Percentiles rank a stretch among this genome's conserved stretches.
These are phyloP conservation scores for Capricornis sumatraensis DNA, from an alignment of 2,113 vertebrate genomes.

Conservation along the genomic window DNA sequence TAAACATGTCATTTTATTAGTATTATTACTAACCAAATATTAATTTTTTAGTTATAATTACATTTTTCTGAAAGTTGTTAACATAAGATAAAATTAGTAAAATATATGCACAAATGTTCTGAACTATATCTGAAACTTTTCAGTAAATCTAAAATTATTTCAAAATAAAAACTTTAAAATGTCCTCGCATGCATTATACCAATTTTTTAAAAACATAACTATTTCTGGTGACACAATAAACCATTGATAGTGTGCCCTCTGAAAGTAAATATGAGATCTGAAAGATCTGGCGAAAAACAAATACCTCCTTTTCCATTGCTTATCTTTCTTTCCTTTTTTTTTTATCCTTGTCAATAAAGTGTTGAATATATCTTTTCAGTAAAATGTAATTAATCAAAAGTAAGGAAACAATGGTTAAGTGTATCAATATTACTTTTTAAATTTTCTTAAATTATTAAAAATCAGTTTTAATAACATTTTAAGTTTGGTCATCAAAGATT, in stretches of 20 bases:
- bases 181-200: background rate
- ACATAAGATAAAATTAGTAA: background rate
- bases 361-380: background rate
- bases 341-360: background rate
- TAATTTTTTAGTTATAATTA: background rate
- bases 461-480: background rate
- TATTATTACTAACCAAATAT: background rate
- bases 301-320: background rate
- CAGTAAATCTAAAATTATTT: background rate
- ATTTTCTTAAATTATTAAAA: slow-evolving; percentile 6
- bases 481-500: background rate
- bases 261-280: background rate
- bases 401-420: background rate
- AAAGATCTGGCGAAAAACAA: background rate
- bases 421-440: background rate
- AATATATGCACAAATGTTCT: background rate
- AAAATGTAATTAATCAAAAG: background rate
- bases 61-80: background rate
- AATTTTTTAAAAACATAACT: background rate
- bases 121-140: background rate
- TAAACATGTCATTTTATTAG: background rate
- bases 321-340: background rate
- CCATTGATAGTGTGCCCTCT: background rate
- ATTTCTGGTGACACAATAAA: background rate
- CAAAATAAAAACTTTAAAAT: background rate